These are phyloP conservation scores for Idaea straminata DNA, from an alignment of 2,888 invertebrate species.

Conservation along the genomic window DNA sequence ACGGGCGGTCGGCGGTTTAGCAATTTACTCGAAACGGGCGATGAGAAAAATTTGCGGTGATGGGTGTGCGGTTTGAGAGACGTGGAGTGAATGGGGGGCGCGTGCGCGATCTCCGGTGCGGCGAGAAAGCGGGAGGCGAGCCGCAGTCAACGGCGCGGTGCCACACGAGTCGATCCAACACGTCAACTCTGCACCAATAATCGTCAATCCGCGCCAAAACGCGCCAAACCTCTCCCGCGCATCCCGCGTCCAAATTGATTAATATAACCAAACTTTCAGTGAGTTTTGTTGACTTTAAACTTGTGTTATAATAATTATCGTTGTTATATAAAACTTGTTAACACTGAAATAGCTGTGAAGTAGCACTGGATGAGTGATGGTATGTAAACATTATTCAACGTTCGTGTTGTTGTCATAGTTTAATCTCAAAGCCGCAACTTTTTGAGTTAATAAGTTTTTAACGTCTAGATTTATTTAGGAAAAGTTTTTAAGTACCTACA, in stretches of 20 bases:
- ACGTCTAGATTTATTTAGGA: neutral
- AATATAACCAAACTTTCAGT: slow-evolving; percentile 51
- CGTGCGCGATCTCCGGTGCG: slow-evolving; percentile 46
- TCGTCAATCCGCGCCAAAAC: slow-evolving; percentile 34
- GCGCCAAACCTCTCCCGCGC: slow-evolving; percentile 33
- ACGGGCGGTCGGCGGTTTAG: slow-evolving; percentile 63
- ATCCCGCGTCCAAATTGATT: slow-evolving; percentile 68
- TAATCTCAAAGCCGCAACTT: slow-evolving; percentile 28
- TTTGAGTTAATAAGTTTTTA: neutral
- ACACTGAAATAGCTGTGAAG: slow-evolving; percentile 36
- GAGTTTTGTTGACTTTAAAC: slow-evolving; percentile 46
- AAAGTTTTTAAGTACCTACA: neutral
- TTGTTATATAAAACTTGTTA: slow-evolving; percentile 28
- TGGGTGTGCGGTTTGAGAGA: slow-evolving; percentile 35
- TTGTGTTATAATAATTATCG: slow-evolving; percentile 24
- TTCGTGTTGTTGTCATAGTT: slow-evolving; percentile 37
- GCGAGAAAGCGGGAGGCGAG: slow-evolving; percentile 30
- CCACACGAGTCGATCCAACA: slow-evolving; percentile 43
- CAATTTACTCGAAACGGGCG: slow-evolving; percentile 68
- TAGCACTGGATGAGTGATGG: slow-evolving; percentile 65
- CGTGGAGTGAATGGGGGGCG: slow-evolving; percentile 40
- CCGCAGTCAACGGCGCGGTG: slow-evolving; percentile 56
- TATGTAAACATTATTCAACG: slow-evolving; percentile 46
- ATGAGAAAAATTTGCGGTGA: slow-evolving; percentile 70
- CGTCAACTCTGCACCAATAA: slow-evolving; percentile 33